Conservation (phyloP, 2,113 vertebrate genomes). For the Sorex araneus region DNA sequence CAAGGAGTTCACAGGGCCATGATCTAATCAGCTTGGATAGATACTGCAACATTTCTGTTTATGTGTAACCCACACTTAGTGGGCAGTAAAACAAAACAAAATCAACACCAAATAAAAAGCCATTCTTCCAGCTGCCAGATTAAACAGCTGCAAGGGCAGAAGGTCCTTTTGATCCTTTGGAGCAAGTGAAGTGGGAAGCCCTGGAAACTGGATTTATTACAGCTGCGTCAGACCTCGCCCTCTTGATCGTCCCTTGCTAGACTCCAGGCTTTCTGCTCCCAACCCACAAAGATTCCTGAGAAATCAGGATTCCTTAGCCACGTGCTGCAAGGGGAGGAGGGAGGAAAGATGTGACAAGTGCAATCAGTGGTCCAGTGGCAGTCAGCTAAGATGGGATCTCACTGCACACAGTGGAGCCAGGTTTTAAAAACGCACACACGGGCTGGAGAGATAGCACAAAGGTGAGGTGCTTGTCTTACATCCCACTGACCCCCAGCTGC, state of each 20-base stretch:
- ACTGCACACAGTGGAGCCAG: background rate
- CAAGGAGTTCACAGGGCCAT: background rate
- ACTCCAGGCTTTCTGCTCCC: background rate
- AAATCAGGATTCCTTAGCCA: background rate
- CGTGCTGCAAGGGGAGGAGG: background rate
- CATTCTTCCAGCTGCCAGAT: constrained; percentile 29
- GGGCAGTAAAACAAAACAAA: constrained; percentile 56
- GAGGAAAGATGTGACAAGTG: background rate
- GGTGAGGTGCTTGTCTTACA: too few species aligned
- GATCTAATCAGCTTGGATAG: background rate
- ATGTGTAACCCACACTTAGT: background rate
- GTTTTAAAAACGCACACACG: background rate
- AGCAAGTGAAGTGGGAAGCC: constrained; percentile 32
- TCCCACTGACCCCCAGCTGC: too few species aligned
- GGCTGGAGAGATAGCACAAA: too few species aligned
- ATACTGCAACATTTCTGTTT: background rate
- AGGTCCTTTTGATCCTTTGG: constrained; percentile 39
- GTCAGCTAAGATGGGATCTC: background rate
- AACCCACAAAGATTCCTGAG: background rate
- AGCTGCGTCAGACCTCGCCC: background rate
- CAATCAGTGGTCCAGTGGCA: background rate
- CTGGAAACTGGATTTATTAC: background rate
- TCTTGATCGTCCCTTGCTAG: background rate
- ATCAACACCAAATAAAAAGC: constrained; percentile 42
- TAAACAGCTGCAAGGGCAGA: constrained; percentile 43